A percentile compares a stretch with the other conserved stretches of the same genome.
These are phyloP conservation scores for Drosophila lini DNA, from an alignment of 1,140 invertebrate genomes.

Conservation along the genomic window DNA sequence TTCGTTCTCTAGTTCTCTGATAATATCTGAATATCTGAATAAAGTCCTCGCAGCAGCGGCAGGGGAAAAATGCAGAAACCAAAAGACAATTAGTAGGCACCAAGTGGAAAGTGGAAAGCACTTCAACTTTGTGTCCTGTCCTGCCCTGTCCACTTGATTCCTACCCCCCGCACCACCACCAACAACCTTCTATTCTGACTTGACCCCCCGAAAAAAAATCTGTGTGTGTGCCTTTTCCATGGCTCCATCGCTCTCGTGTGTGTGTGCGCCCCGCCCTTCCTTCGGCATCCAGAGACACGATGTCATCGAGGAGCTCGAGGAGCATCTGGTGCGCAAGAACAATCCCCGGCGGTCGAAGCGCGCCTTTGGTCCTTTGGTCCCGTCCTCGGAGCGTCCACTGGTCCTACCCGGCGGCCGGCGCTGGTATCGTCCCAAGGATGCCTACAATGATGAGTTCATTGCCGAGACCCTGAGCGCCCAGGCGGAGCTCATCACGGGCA, in stretches of 20 bases:
- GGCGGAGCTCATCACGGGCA: slow-evolving; percentile 91
- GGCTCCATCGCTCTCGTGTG: slow-evolving; percentile 16
- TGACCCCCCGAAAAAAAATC: slow-evolving; percentile 18
- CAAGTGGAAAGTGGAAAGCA: slow-evolving; percentile 61
- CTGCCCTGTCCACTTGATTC: slow-evolving; percentile 21
- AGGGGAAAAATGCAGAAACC: slow-evolving; percentile 75
- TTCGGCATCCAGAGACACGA: slow-evolving; percentile 79
- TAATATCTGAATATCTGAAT: slow-evolving; percentile 45
- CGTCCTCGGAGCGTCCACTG: slow-evolving; percentile 86
- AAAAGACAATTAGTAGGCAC: slow-evolving; percentile 81
- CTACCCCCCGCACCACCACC: background rate
- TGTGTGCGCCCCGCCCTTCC: slow-evolving; percentile 5
- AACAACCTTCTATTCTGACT: slow-evolving; percentile 5
- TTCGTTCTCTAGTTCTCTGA: slow-evolving; percentile 31
- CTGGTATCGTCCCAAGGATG: slow-evolving; percentile 91
- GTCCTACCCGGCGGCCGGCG: slow-evolving; percentile 89
- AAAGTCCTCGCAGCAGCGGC: slow-evolving; percentile 55
- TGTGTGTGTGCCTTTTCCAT: slow-evolving; percentile 35
- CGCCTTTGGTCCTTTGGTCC: slow-evolving; percentile 86
- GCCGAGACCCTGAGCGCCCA: slow-evolving; percentile 90
- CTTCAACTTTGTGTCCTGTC: slow-evolving; percentile 50
- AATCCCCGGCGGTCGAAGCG: slow-evolving; percentile 85
- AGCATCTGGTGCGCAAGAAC: slow-evolving; percentile 84
- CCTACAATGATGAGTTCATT: slow-evolving; percentile 91
- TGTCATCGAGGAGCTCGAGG: slow-evolving; percentile 84